Conservation (phyloP, 1,140 invertebrate species). For the Caenorhabditis tropicalis region DNA sequence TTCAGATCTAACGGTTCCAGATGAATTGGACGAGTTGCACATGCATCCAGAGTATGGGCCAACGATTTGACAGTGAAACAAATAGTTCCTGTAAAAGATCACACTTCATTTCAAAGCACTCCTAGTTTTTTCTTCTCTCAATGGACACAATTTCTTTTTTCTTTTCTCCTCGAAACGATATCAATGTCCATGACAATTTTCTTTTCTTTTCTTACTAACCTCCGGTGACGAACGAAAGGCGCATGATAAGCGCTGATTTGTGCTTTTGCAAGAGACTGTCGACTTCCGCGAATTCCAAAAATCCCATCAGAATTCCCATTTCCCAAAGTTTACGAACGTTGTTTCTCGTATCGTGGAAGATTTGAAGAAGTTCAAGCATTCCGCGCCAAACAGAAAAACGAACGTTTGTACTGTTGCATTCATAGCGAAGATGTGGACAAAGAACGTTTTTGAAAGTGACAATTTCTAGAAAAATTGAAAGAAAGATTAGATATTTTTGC, state of each 20-base stretch:
- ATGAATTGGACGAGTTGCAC: slow-evolving; percentile 62
- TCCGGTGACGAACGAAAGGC: slow-evolving; percentile 70
- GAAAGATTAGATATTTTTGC: background rate
- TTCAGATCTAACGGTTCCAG: slow-evolving; percentile 70
- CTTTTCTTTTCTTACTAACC: slow-evolving; percentile 36
- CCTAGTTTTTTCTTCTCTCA: background rate
- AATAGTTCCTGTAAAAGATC: slow-evolving; percentile 62
- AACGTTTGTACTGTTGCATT: slow-evolving; percentile 71
- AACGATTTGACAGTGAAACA: slow-evolving; percentile 71
- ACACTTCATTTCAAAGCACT: background rate
- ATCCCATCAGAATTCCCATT: slow-evolving; percentile 66
- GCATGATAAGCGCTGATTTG: slow-evolving; percentile 68
- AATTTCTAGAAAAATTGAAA: slow-evolving; percentile 45
- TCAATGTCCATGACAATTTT: background rate
- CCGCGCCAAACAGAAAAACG: slow-evolving; percentile 69
- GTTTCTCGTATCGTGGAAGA: slow-evolving; percentile 66
- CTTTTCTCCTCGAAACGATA: background rate
- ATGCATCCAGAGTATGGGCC: slow-evolving; percentile 55
- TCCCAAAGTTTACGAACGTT: slow-evolving; percentile 71
- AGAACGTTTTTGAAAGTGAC: slow-evolving; percentile 71
- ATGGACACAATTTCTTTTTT: background rate
- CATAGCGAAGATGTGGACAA: slow-evolving; percentile 70
- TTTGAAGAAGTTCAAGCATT: slow-evolving; percentile 71
- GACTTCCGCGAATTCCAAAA: slow-evolving; percentile 70
- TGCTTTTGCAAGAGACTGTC: slow-evolving; percentile 61